Evolutionary conservation across 2,113 vertebrate genomes (phyloP).

Genomic region (Anoplopoma fimbria): DNA sequence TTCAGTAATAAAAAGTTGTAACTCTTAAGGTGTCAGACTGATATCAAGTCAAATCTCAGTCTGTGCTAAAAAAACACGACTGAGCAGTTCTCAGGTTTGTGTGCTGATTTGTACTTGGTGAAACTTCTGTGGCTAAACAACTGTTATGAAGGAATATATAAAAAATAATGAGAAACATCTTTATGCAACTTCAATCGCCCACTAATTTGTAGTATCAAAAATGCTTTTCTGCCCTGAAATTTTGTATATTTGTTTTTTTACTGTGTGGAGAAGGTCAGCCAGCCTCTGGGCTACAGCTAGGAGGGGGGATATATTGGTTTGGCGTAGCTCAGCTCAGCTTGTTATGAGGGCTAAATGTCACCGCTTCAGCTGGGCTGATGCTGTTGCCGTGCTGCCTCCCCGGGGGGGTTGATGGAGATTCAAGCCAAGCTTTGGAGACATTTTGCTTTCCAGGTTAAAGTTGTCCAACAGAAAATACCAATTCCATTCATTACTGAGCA

Average conservation of each 20-base stretch:
- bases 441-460: constrained; percentile 43
- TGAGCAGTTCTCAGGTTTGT: not conserved
- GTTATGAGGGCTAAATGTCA: constrained; percentile 73
- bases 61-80: not conserved
- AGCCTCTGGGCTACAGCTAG: constrained; percentile 45
- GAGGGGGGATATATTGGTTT: constrained; percentile 53
- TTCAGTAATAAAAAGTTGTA: not conserved
- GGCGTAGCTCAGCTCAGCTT: constrained; percentile 52
- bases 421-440: constrained; percentile 36
- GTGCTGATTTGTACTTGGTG: not conserved
- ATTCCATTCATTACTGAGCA: constrained; percentile 33
- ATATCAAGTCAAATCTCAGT: constrained; percentile 18
- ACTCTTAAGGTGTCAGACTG: not conserved
- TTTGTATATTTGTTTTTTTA: constrained; percentile 33
- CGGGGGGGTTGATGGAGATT: constrained; percentile 44
- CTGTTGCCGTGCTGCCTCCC: constrained; percentile 52
- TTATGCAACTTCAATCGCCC: not conserved
- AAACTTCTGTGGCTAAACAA: not conserved
- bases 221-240: constrained; percentile 6
- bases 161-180: not conserved
- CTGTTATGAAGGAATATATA: not conserved
- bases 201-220: not conserved
- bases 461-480: constrained; percentile 28
- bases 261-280: constrained; percentile 65
- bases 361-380: constrained; percentile 45